Evolutionary conservation across 2,797 vertebrate species (phyloP), one percentile per base, ranked within the genome.

Genomic region (Fistularia tabacaria): DNA sequence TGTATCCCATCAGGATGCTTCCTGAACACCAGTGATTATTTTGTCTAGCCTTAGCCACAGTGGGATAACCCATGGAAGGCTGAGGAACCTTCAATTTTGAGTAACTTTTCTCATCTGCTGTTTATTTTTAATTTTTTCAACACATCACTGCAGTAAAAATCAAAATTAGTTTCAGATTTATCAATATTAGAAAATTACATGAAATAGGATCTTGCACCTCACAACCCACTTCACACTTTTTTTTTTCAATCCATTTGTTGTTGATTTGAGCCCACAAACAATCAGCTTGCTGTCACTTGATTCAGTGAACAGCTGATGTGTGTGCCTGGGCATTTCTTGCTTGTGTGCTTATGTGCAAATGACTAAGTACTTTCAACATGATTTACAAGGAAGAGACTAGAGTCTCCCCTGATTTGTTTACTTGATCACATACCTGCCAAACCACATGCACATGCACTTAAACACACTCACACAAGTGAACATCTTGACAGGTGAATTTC

Each of bases 381-480:
- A 84, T 84, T 83, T 81, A 82, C 73, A 78, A 71, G 66, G 46
- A 42, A 63, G 49, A 66, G 59, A 75, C 53, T 46, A 11, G 50
- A 62, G 51, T 73, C 71, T 63, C 50, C 38, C 49, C 52, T 71
- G 64, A 70, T 76, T 75, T 77, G 72, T 84, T 78, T 81, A 75
- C 56, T 46, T 64, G 49, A 54, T 54, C 64, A 73, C 38, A 60
- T 57, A 55, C 55, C 38, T 76, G 69, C 71, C 46, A 73, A 70
- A 42, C 52, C 52, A 58, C 51, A 49, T 41, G 45, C 49, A 51
- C 43, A 62, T 41, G 40, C 49, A 51, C 56, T 25, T 14, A 40
- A 3, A 57, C 8, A 56, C 3, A 46, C 55, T 59, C 38, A 56
- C 46, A 68, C 13, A 69, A 65, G 77, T 76, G 36, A 57, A 59